Evolutionary conservation across 2,797 vertebrate genomes (phyloP), one percentile per base, ranked within the genome.

Genomic region (Ctenosaura bakeri): DNA sequence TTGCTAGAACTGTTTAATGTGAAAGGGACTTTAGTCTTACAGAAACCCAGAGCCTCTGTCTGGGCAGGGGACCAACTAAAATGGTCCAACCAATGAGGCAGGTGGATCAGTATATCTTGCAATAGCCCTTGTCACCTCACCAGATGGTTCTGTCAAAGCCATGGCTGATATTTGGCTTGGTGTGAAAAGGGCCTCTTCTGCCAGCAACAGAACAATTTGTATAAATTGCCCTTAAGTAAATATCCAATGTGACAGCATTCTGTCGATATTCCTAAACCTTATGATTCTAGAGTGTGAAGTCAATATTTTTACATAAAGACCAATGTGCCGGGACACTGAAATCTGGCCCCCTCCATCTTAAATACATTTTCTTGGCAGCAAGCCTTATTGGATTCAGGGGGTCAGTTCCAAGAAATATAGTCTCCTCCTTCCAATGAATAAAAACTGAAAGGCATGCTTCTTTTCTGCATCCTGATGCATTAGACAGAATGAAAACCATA

Each of bases 391-490:
- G n/a, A 50, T 90, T 82, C 14, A 76, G 26, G 71, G 32, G 46
- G n/a, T 71, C 69, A 82, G 54, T 88, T 88, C 81, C 73, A 84
- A 78, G 62, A 69, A 90, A 83, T 69, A 71, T 29, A 50, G 54
- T 54, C 85, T 76, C 69, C 46, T 71, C 79, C 56, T 69, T 73
- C 56, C 29, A 84, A 79, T 35, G 81, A 83, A 66, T 26, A 82
- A 66, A 88, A 90, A 54, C 78, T 64, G 85, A 50, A 87, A 90
- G 78, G 71, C 86, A n/a, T 69, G 64, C 62, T 84, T 87, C 62
- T 69, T 66, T 77, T 64, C 83, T 50, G n/a, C 86, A 83, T 46
- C 46, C n/a, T 38, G 50, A 62, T 88, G 74, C 83, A 86, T 90
- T n/a, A 29, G 54, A 77, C 8, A 22, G 84, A 79, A 85, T 90